These are phyloP conservation scores for Cladopsammia gracilis DNA, from an alignment of 64 coral and sea anemone genomes.

Conservation along the genomic window DNA sequence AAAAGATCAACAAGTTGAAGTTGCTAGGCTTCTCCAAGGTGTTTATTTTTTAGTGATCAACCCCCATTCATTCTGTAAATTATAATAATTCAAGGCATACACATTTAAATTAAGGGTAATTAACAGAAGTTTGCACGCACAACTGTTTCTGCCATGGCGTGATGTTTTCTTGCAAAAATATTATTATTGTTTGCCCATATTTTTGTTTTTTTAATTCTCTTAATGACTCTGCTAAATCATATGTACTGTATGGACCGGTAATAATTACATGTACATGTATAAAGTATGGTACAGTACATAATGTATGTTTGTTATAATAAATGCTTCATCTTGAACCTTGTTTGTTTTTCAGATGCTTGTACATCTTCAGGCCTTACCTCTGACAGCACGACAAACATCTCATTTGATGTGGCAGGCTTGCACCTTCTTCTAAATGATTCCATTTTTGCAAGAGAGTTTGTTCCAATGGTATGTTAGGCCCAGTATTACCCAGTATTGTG, in stretches of 20 bases:
- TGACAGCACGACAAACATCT: not conserved
- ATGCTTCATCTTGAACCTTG: no score
- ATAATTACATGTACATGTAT: no score
- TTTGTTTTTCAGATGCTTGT: not conserved
- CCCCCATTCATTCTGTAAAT: no score
- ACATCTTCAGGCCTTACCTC: not conserved
- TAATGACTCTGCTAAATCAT: no score
- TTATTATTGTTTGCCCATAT: not conserved
- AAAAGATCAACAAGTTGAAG: not conserved
- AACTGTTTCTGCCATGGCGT: no score
- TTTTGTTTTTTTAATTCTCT: no score
- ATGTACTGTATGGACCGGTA: no score
- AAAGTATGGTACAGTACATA: not conserved
- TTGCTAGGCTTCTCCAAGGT: not conserved
- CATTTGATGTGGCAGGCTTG: constrained; percentile 6
- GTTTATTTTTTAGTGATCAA: no score
- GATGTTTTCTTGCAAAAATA: not conserved
- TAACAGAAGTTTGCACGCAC: not conserved
- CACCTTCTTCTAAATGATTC: constrained; percentile 7
- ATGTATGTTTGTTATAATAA: not conserved
- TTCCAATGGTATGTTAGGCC: constrained; percentile 48
- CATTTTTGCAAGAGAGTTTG: constrained; percentile 46
- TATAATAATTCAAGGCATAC: not conserved
- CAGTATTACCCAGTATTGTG: not conserved
- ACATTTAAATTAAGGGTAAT: not conserved